phyloP scores from a whole-genome alignment of 2,797 vertebrate species.

The Molossus molossus region DNA sequence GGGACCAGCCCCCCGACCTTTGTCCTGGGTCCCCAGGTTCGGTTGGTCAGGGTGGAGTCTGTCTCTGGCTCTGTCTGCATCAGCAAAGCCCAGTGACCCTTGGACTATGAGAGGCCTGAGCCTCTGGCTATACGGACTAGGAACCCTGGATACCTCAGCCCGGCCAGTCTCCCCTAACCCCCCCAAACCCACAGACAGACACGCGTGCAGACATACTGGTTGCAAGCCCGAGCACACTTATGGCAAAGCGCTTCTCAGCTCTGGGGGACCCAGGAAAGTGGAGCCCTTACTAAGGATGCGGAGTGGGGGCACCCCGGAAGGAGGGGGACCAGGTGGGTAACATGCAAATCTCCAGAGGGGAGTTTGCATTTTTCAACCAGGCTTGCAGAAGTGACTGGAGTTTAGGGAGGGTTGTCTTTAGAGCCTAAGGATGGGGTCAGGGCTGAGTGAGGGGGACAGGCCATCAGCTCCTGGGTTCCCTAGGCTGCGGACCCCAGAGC shows the following conservation, averaged over 20 bases:
- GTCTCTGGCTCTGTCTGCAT: slow-evolving; percentile 57
- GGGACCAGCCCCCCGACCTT: slow-evolving; percentile 75
- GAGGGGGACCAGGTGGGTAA: background rate
- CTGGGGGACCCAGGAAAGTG: background rate
- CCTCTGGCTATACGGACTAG: background rate
- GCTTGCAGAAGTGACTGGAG: background rate
- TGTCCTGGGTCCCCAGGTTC: slow-evolving; percentile 70
- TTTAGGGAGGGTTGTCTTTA: background rate
- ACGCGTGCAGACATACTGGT: background rate
- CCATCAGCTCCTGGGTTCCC: background rate
- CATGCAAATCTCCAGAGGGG: slow-evolving; percentile 69
- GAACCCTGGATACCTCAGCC: slow-evolving; percentile 33
- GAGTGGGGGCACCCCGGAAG: background rate
- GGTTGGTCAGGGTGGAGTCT: slow-evolving; percentile 72
- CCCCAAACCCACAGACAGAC: slow-evolving; percentile 40
- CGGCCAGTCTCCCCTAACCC: background rate
- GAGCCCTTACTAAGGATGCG: background rate
- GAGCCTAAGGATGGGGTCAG: background rate
- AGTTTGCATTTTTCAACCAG: slow-evolving; percentile 67
- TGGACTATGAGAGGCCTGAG: slow-evolving; percentile 60
- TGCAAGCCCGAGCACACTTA: slow-evolving; percentile 62
- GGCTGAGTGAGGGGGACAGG: background rate
- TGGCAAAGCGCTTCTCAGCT: slow-evolving; percentile 55
- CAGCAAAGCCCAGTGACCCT: slow-evolving; percentile 82
- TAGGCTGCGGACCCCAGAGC: background rate